Base-by-base conservation (phyloP, 2,797 vertebrate genomes). In the Pristis pectinata region DNA sequence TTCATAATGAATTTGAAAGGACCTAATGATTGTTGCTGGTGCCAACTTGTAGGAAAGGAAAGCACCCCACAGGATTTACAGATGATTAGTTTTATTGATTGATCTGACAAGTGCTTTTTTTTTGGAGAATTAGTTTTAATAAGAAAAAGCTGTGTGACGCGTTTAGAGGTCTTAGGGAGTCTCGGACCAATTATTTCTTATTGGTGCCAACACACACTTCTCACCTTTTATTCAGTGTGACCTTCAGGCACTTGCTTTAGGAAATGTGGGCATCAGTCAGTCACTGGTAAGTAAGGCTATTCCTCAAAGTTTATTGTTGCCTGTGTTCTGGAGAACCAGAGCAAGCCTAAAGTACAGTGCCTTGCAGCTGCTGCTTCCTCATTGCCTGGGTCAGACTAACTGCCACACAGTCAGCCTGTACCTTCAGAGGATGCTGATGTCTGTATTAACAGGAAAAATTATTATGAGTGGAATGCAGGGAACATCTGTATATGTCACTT, bases 81-180 rank as follows among this genome's bases (percentile, higher is more conserved):
- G 92, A 94, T 76, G 67, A 94, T 94, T 94, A 76, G 70, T 94
- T 94, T 94, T 94, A 94, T 94, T 94, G 92, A 94, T 94, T 94
- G 92, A 94, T 94, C 64, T 56, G 67, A 94, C 44, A 74, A 76
- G 70, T 49, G 67, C 87, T 49, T 76, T 94, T 30, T 49, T 93
- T 53, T 76, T 53, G 92, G 70, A 76, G 70, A 76, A 94, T 94
- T 76, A 34, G 70, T 94, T 94, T 94, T 74, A 49, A 94, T 72
- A 94, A 74, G 30, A 76, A 76, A 94, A 94, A 3, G 70, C 92
- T 76, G 41, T 13, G 19, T 53, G 27, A 76, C 61, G 92, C 30
- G 30, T 76, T 94, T 53, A 76, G 92, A 94, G 70, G 70, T 53
- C 94, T 94, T 94, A 17, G 92, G n/a, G 70, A 94, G 67, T 34